Base-by-base conservation (phyloP, 1,140 invertebrate species). In the Ceratina japonica region DNA sequence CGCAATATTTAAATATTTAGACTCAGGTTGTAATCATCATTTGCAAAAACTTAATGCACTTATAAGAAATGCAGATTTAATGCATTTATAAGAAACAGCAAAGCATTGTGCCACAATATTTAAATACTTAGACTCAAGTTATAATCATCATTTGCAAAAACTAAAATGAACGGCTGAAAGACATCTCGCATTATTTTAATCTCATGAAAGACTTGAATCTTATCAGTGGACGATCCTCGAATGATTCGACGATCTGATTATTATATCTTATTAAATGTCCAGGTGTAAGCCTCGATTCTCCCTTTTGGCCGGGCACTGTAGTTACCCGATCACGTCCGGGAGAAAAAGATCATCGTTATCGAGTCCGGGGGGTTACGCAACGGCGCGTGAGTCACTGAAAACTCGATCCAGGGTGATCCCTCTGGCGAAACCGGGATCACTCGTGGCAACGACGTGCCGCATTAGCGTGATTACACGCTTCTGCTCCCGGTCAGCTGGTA, bases 401-500 rank as follows among this genome's bases (percentile, higher is more conserved):
- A 74, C 63, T 80, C 73, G 79, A 77, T 75, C 61, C 78, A 51
- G 62, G 71, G 72, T 66, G 72, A 75, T 75, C 82, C 83, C 83
- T 81, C 81, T 85, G 82, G 82, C 83, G 74, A 85, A 84, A 81
- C 79, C 79, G 79, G 82, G 79, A 85, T 85, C 77, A 58, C 72
- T 82, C 79, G 65, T 62, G 54, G 76, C 80, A 78, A 80, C 85
- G 84, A 80, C 70, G 81, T 65, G 80, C 86, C 90, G 88, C 91
- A 92, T 92, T 92, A 92, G 85, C 89, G 88, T 91, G 90, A 92
- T 92, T 92, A 90, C 86, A 87, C 82, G 84, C 75, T 71, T 80
- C 78, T 44, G 80, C 81, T 78, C 68, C 79, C 79, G 85, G 87
- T 90, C 89, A 90, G 90, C 89, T 90, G 88, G 82, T 88, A 81